phyloP scores from a whole-genome alignment of 1,140 invertebrate species.

The Caenorhabditis brenneri region DNA sequence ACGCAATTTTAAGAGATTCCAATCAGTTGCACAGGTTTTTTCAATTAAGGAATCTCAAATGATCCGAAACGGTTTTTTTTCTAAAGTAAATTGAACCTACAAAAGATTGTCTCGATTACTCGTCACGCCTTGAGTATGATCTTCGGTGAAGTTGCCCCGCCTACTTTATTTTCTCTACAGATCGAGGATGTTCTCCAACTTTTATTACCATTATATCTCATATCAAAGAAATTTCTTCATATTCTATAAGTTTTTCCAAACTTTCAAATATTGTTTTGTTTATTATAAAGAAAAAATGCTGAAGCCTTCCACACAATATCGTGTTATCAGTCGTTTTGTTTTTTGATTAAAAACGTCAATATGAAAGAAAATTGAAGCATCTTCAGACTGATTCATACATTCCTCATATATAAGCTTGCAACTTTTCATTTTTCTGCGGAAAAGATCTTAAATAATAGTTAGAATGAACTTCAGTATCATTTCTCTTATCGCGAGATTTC shows the following conservation, averaged over 20 bases:
- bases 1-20: neutral
- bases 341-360: constrained; percentile 8
- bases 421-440: too few relatives aligned
- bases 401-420: too few relatives aligned
- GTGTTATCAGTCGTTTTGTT: constrained; percentile 1
- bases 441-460: too few relatives aligned
- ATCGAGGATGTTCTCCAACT: neutral
- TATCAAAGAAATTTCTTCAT: neutral
- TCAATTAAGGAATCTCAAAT: too few relatives aligned
- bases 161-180: neutral
- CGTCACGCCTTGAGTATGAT: neutral
- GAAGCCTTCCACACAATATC: neutral
- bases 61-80: neutral
- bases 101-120: neutral
- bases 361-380: neutral
- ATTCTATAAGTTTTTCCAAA: neutral
- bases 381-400: too few relatives aligned
- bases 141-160: neutral
- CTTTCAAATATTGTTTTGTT: neutral
- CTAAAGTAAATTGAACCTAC: neutral
- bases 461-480: too few relatives aligned
- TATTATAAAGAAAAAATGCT: neutral
- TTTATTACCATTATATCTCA: neutral
- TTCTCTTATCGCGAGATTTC: too few relatives aligned
- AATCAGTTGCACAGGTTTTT: neutral